Conservation (phyloP, 2,797 vertebrate genomes). For the Rhyacichthys aspro region DNA sequence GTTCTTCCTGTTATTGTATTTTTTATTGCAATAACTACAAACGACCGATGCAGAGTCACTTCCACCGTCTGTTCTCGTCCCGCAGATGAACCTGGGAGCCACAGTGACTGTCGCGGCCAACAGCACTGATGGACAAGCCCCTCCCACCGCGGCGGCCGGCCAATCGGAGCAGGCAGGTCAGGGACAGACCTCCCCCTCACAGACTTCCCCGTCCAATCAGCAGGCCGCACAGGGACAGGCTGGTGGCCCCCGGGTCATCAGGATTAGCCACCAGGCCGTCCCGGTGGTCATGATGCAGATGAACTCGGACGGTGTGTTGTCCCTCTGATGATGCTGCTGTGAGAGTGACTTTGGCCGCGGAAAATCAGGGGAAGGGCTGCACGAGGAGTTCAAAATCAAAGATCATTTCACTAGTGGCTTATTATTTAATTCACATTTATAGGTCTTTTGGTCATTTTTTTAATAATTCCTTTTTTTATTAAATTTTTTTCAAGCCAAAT, state of each 20-base stretch:
- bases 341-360: too few relatives aligned
- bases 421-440: too few relatives aligned
- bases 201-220: slow-evolving; percentile 77
- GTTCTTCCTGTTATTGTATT: too few relatives aligned
- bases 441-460: too few relatives aligned
- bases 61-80: neutral
- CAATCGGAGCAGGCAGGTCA: slow-evolving; percentile 78
- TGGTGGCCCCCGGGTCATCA: slow-evolving; percentile 86
- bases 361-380: too few relatives aligned
- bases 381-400: too few relatives aligned
- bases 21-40: too few relatives aligned
- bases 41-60: too few relatives aligned
- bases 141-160: slow-evolving; percentile 60
- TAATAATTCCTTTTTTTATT: too few relatives aligned
- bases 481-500: too few relatives aligned
- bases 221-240: slow-evolving; percentile 80
- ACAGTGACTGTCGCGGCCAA: slow-evolving; percentile 87
- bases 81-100: slow-evolving; percentile 89
- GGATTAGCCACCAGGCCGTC: slow-evolving; percentile 92
- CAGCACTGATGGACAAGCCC: slow-evolving; percentile 77
- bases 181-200: slow-evolving; percentile 75
- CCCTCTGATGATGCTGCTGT: too few relatives aligned
- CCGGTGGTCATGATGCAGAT: slow-evolving; percentile 97
- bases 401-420: too few relatives aligned
- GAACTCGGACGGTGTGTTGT: slow-evolving; percentile 89